A percentile compares a stretch with the other conserved stretches of the same genome.
Evolutionary conservation across 2,113 vertebrate genomes (phyloP).

Genomic region (Ammodytes marinus): DNA sequence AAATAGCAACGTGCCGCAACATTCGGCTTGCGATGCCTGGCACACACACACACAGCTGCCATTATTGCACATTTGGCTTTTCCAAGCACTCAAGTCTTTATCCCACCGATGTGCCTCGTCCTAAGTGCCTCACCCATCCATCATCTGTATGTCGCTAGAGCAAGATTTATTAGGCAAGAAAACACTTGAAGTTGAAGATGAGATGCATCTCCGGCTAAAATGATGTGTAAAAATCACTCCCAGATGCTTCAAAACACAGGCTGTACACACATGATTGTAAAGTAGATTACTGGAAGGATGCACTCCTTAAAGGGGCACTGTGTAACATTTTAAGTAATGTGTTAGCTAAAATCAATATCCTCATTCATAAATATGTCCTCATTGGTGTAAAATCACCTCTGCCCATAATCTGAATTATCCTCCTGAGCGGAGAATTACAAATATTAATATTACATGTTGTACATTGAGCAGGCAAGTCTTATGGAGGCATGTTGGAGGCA

Average conservation of each 20-base stretch:
- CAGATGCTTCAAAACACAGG: slow-evolving; percentile 23
- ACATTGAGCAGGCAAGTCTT: no score
- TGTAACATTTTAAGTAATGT: no score
- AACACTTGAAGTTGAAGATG: slow-evolving; percentile 61
- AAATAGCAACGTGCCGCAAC: slow-evolving; percentile 35
- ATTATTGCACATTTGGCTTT: slow-evolving; percentile 49
- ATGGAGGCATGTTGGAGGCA: no score
- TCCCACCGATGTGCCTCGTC: slow-evolving; percentile 41
- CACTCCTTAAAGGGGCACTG: no score
- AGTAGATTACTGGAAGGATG: no score
- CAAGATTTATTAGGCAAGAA: slow-evolving; percentile 76
- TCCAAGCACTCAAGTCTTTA: slow-evolving; percentile 49
- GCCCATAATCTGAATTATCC: no score
- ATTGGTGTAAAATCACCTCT: no score
- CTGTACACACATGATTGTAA: slow-evolving; percentile 3
- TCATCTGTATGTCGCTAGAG: slow-evolving; percentile 69
- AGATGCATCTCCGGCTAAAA: slow-evolving; percentile 64
- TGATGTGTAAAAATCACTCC: slow-evolving; percentile 40
- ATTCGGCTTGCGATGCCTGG: slow-evolving; percentile 40
- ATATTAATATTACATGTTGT: no score
- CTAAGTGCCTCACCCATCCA: slow-evolving; percentile 75
- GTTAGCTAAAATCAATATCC: no score
- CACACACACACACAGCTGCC: slow-evolving; percentile 28
- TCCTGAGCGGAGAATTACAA: no score
- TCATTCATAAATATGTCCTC: no score